These are phyloP conservation scores for Drosophila algonquin DNA, from an alignment of 2,888 invertebrate species.

Conservation along the genomic window DNA sequence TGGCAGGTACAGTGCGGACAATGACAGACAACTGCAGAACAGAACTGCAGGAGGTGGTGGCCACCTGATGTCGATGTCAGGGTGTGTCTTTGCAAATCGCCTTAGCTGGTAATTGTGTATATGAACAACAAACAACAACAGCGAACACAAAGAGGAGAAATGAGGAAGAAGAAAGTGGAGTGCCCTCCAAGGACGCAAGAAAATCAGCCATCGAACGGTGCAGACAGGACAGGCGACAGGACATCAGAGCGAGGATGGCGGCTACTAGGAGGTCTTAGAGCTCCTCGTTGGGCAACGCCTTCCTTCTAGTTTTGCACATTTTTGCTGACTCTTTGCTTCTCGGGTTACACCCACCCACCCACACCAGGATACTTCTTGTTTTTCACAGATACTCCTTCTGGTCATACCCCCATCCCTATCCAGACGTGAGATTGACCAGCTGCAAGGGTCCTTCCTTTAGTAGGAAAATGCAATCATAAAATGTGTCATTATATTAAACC, in stretches of 20 bases:
- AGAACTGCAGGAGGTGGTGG: slow-evolving; percentile 24
- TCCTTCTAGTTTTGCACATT: slow-evolving; percentile 45
- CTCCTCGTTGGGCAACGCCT: slow-evolving; percentile 51
- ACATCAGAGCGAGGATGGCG: slow-evolving; percentile 17
- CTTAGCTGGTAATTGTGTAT: slow-evolving; percentile 77
- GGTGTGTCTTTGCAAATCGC: slow-evolving; percentile 68
- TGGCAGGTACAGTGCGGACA: slow-evolving; percentile 50
- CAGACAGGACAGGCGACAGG: slow-evolving; percentile 29
- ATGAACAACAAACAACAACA: slow-evolving; percentile 63
- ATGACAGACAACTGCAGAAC: slow-evolving; percentile 72
- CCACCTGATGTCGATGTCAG: slow-evolving; percentile 57
- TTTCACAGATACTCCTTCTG: slow-evolving; percentile 7
- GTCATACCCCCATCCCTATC: neutral
- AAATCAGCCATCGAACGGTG: slow-evolving; percentile 30
- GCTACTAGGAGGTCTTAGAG: slow-evolving; percentile 20
- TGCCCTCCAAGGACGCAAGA: slow-evolving; percentile 17
- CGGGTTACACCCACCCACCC: slow-evolving; percentile 5
- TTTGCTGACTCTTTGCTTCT: slow-evolving; percentile 69
- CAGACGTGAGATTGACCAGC: slow-evolving; percentile 64
- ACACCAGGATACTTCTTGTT: neutral
- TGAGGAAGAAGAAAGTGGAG: neutral
- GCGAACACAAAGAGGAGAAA: neutral
- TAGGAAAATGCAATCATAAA: slow-evolving; percentile 76
- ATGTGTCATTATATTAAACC: slow-evolving; percentile 72
- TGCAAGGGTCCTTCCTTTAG: slow-evolving; percentile 44